Evolutionary conservation across 2,113 vertebrate genomes (phyloP).

Genomic region (Callospermophilus lateralis): DNA sequence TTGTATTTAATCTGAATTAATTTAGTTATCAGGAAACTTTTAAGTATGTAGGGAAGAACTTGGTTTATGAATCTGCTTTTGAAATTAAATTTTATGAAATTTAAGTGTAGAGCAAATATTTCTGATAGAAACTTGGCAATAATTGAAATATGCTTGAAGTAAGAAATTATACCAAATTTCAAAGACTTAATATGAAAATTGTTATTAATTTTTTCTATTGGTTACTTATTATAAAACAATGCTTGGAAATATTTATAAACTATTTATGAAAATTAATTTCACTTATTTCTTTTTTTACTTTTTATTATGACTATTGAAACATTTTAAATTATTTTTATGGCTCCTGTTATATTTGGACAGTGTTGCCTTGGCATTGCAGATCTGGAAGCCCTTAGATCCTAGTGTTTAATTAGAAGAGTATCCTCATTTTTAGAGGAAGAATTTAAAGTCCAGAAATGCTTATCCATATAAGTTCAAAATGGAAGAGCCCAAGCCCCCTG

Average conservation of each 20-base stretch:
- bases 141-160: background rate
- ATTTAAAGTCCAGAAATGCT: background rate
- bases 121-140: background rate
- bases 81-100: slow-evolving; percentile 49
- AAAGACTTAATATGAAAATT: background rate
- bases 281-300: background rate
- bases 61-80: background rate
- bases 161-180: slow-evolving; percentile 14
- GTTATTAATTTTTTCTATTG: background rate
- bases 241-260: background rate
- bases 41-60: background rate
- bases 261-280: background rate
- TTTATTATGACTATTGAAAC: background rate
- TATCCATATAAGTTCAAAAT: background rate
- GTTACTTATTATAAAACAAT: background rate
- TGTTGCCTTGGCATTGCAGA: background rate
- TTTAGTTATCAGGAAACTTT: slow-evolving; percentile 39
- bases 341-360: background rate
- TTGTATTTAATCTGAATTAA: slow-evolving; percentile 47
- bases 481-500: background rate
- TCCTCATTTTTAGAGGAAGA: background rate
- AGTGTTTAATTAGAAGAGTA: background rate
- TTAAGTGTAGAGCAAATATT: slow-evolving; percentile 40
- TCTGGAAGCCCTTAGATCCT: background rate
- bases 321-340: background rate